Evolutionary conservation across 2,888 invertebrate genomes (phyloP).

Genomic region (Drosophila colorata): DNA sequence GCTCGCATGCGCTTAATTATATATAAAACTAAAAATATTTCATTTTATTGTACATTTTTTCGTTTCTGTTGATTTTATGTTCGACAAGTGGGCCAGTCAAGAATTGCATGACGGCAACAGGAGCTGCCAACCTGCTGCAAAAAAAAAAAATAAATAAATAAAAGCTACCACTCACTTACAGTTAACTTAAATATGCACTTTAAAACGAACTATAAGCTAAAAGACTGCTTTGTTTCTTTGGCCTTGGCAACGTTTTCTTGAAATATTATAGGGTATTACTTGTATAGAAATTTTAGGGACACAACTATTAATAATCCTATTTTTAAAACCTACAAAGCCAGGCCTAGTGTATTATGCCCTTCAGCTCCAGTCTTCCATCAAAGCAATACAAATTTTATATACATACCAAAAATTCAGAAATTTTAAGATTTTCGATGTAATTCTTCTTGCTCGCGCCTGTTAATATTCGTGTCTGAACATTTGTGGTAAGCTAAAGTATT

Average conservation of each 20-base stretch:
- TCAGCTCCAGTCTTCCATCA: constrained; percentile 74
- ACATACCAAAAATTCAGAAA: background rate
- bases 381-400: constrained; percentile 1
- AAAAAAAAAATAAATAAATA: background rate
- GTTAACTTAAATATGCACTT: constrained; percentile 29
- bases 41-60: constrained; percentile 24
- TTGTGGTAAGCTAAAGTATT: constrained; percentile 59
- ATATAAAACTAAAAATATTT: constrained; percentile 22
- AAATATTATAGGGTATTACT: constrained; percentile 41
- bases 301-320: background rate
- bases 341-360: constrained; percentile 28
- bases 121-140: constrained; percentile 34
- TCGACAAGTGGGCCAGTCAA: constrained; percentile 38
- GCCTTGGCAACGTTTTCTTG: constrained; percentile 57
- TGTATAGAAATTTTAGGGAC: background rate
- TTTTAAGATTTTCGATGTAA: constrained; percentile 65
- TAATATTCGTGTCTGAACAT: constrained; percentile 60
- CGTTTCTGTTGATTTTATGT: constrained; percentile 25
- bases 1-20: constrained; percentile 71
- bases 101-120: constrained; percentile 37
- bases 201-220: constrained; percentile 24
- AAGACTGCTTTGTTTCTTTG: constrained; percentile 31
- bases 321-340: constrained; percentile 35
- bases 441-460: constrained; percentile 79
- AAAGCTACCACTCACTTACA: constrained; percentile 20